Evolutionary conservation across 2,797 vertebrate genomes (phyloP), one percentile per base, ranked within the genome.

Genomic region (Mus caroli): DNA sequence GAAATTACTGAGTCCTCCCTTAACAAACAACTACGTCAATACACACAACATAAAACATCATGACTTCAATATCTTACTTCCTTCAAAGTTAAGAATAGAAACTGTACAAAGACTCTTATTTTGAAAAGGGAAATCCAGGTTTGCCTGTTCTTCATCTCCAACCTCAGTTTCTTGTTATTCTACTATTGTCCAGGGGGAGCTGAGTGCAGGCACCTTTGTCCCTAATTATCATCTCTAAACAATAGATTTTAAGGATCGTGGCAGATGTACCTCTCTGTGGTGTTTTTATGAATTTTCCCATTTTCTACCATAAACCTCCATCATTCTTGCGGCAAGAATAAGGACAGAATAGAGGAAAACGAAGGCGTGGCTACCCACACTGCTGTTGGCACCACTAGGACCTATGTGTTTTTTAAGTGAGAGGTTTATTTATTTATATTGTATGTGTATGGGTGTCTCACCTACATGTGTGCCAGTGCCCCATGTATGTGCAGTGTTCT

Each of bases 201-300:
- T 83, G 92, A 77, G 76, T 37, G 5, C 46, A 46, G 50, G 2
- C 56, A 6, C 79, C 60, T 84, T 85, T 95, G 26, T 88, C 54
- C 60, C 43, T 58, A 62, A 64, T 77, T 52, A 50, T 83, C n/a
- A 62, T 54, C 76, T 96, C 62, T 79, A 28, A 12, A 50, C n/a
- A 76, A 93, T 60, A 80, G 34, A 90, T 93, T 83, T 90, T 73
- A 94, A 75, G 37, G n/a, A 73, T 69, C 46, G n/a, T 78, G 62
- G 8, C 9, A 87, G 50, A 67, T 75, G 73, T 85, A 2, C 0
- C 9, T 58, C 64, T 69, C 90, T 83, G 64, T 62, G 46, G 50
- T 43, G 19, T 43, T 67, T 58, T 64, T 89, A 80, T 67, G 40
- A 67, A 86, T 94, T 77, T 89, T 26, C n/a, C 73, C 20, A 88